Conservation (phyloP, 2,888 invertebrate species). For the Dusona sp. region DNA sequence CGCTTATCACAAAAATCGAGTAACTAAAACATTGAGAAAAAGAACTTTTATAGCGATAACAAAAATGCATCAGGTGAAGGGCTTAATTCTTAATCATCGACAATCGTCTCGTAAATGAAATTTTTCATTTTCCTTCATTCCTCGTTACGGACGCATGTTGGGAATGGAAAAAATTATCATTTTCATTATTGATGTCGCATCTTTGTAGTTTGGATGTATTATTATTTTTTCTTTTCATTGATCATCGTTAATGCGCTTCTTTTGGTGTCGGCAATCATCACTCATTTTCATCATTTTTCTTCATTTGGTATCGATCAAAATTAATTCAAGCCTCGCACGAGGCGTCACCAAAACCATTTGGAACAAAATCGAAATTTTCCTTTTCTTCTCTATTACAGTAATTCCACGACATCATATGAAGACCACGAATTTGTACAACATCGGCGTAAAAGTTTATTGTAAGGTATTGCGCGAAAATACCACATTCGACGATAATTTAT, state of each 20-base stretch:
- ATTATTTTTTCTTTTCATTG: slow-evolving; percentile 24
- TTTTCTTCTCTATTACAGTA: slow-evolving; percentile 80
- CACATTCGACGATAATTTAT: slow-evolving; percentile 73
- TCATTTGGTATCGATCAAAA: slow-evolving; percentile 48
- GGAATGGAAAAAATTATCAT: background rate
- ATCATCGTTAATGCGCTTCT: slow-evolving; percentile 31
- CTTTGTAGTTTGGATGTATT: slow-evolving; percentile 43
- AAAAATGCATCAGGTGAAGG: slow-evolving; percentile 58
- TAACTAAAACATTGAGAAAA: slow-evolving; percentile 7
- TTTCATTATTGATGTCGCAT: slow-evolving; percentile 33
- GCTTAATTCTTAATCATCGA: slow-evolving; percentile 42
- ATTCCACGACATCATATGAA: slow-evolving; percentile 76
- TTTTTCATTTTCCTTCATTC: slow-evolving; percentile 11
- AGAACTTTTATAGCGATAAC: slow-evolving; percentile 28
- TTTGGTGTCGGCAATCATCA: slow-evolving; percentile 58
- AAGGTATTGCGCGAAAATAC: slow-evolving; percentile 73
- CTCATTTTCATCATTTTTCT: slow-evolving; percentile 31
- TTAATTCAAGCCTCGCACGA: slow-evolving; percentile 30
- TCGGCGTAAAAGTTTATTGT: slow-evolving; percentile 80
- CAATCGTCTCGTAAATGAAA: background rate
- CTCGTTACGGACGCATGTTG: slow-evolving; percentile 39
- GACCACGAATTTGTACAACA: slow-evolving; percentile 76
- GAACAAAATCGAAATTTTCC: slow-evolving; percentile 58
- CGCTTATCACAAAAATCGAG: background rate
- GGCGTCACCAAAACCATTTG: slow-evolving; percentile 33